phyloP scores from a whole-genome alignment of 2,113 vertebrate genomes.

The Holacanthus passer region DNA sequence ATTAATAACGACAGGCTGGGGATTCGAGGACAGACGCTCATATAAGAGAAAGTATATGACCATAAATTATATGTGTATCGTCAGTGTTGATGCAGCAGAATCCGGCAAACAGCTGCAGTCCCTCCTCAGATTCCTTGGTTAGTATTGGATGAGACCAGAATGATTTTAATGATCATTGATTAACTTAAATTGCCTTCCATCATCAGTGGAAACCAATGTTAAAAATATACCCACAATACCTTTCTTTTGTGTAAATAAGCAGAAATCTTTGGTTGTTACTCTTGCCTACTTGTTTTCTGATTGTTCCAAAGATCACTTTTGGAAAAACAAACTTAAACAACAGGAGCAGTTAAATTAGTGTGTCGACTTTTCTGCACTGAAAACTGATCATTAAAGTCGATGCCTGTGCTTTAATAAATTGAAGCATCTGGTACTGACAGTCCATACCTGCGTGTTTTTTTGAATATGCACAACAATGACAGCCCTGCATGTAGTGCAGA shows the following conservation, averaged over 20 bases:
- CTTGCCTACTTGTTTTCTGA: neutral
- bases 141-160: neutral
- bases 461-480: neutral
- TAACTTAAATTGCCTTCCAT: neutral
- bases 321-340: neutral
- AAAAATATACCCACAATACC: neutral
- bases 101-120: neutral
- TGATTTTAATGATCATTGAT: neutral
- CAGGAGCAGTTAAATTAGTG: neutral
- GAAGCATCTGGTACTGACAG: neutral
- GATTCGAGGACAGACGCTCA: neutral
- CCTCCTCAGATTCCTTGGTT: neutral
- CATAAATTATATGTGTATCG: neutral
- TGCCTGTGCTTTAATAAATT: neutral
- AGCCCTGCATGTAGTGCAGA: neutral
- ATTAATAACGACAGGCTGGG: constrained; percentile 4
- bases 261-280: neutral
- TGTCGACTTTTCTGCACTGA: neutral
- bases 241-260: neutral
- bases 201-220: neutral
- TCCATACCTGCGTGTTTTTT: neutral
- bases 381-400: neutral
- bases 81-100: neutral
- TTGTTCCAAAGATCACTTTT: neutral
- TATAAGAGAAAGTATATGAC: neutral